These are phyloP conservation scores for Eurois occulta DNA, from an alignment of 2,888 invertebrate genomes.

Conservation along the genomic window DNA sequence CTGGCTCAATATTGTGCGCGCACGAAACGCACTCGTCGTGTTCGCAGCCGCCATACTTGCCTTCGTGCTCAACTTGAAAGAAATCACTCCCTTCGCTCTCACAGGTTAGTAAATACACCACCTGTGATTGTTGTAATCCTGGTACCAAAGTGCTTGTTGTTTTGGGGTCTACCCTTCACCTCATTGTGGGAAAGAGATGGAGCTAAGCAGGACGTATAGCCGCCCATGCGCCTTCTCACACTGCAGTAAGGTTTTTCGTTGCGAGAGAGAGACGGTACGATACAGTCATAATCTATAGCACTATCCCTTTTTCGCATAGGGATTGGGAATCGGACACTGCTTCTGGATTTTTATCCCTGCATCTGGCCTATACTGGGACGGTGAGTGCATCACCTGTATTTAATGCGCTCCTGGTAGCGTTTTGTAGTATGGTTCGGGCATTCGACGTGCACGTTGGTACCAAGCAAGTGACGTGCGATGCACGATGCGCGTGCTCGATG, in stretches of 20 bases:
- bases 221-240: background rate
- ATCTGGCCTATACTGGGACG: background rate
- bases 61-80: constrained; percentile 80
- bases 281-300: background rate
- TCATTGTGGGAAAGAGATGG: background rate
- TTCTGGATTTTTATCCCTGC: background rate
- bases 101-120: constrained; percentile 87
- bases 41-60: constrained; percentile 92
- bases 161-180: background rate
- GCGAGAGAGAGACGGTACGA: background rate
- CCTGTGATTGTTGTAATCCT: constrained; percentile 25
- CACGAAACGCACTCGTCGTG: constrained; percentile 95
- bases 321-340: background rate
- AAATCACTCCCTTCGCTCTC: constrained; percentile 92
- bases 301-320: background rate
- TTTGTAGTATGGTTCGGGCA: background rate
- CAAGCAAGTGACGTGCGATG: background rate
- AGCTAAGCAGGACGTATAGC: background rate
- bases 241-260: background rate
- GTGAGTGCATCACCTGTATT: background rate
- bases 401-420: constrained; percentile 27
- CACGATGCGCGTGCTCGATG: background rate
- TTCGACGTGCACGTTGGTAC: background rate
- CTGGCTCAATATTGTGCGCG: constrained; percentile 89
- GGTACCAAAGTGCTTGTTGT: background rate